Evolutionary conservation across 37 sponge, comb jelly and placozoan species (phyloP).

Genomic region (Eunapius fragilis): DNA sequence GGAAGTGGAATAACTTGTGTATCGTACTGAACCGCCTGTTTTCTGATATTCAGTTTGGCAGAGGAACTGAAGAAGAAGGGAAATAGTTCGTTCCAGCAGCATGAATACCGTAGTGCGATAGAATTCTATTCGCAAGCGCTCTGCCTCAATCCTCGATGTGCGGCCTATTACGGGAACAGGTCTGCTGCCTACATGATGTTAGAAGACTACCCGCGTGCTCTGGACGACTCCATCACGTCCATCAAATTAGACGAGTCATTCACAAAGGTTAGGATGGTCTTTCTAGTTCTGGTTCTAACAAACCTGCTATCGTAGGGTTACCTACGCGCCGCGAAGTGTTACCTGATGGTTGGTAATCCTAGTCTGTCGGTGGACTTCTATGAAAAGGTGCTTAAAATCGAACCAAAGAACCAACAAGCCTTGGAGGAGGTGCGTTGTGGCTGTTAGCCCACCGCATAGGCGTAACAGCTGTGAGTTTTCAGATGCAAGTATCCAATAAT

Average conservation of each 20-base stretch:
- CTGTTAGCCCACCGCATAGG: too few relatives aligned
- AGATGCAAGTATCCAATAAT: constrained; percentile 14
- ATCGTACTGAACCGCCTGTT: neutral
- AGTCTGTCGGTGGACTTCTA: constrained; percentile 63
- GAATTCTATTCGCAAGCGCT: constrained; percentile 41
- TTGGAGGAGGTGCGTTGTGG: constrained; percentile 41
- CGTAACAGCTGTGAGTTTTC: neutral
- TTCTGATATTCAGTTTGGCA: constrained; percentile 43
- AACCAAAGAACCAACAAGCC: constrained; percentile 68
- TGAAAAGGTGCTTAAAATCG: constrained; percentile 59
- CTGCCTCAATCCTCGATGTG: constrained; percentile 60
- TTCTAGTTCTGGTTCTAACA: neutral
- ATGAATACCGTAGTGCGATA: constrained; percentile 69
- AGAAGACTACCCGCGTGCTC: constrained; percentile 53
- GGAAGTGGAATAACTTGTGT: neutral
- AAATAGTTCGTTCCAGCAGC: constrained; percentile 70
- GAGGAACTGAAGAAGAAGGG: constrained; percentile 73
- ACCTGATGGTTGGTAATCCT: constrained; percentile 88
- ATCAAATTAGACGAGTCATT: constrained; percentile 36
- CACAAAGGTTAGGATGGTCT: constrained; percentile 12
- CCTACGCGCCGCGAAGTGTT: constrained; percentile 87
- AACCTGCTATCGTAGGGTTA: constrained; percentile 55
- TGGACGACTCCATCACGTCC: constrained; percentile 69
- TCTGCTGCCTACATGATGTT: constrained; percentile 85
- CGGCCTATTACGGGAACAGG: constrained; percentile 81